A percentile compares a stretch with the other conserved stretches of the same genome.
Conservation (phyloP, 1,140 invertebrate genomes). For the Zaprionus ghesquierei region DNA sequence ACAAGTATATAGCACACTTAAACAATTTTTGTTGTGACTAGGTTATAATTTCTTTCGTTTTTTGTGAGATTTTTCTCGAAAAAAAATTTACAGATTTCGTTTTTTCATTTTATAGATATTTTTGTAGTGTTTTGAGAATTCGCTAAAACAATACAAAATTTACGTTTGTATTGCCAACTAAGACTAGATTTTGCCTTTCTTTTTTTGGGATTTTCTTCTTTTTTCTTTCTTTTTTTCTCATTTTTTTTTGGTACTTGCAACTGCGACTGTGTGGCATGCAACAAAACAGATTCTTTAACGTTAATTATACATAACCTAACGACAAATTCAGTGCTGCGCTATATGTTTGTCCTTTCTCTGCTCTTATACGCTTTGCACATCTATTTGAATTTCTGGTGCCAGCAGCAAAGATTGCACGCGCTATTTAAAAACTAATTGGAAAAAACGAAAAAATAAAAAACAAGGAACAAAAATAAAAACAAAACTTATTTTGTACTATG, state of each 20-base stretch:
- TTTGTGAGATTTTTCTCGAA: conserved; percentile 48
- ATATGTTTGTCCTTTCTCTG: background rate
- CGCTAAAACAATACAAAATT: conserved; percentile 66
- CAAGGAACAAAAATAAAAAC: background rate
- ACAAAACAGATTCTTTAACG: background rate
- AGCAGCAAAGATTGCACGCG: conserved; percentile 29
- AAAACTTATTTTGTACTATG: conserved; percentile 50
- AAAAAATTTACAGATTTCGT: conserved; percentile 43
- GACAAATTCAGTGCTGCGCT: conserved; percentile 20
- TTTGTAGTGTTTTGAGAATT: conserved; percentile 60
- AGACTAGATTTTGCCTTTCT: conserved; percentile 23
- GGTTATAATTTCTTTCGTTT: conserved; percentile 41
- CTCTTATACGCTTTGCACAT: background rate
- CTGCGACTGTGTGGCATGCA: conserved; percentile 16
- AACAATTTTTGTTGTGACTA: conserved; percentile 67
- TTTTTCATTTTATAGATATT: conserved; percentile 12
- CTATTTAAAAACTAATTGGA: conserved; percentile 3
- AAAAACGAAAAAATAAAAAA: conserved; percentile 1
- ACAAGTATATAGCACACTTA: conserved; percentile 61
- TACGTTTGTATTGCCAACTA: conserved; percentile 60
- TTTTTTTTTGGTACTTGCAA: conserved; percentile 24
- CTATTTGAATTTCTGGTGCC: background rate
- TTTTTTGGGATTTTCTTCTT: background rate
- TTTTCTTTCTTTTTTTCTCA: background rate
- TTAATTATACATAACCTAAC: conserved; percentile 7